phyloP scores from a whole-genome alignment of 1,140 invertebrate genomes.

The Drosophila murphyi region DNA sequence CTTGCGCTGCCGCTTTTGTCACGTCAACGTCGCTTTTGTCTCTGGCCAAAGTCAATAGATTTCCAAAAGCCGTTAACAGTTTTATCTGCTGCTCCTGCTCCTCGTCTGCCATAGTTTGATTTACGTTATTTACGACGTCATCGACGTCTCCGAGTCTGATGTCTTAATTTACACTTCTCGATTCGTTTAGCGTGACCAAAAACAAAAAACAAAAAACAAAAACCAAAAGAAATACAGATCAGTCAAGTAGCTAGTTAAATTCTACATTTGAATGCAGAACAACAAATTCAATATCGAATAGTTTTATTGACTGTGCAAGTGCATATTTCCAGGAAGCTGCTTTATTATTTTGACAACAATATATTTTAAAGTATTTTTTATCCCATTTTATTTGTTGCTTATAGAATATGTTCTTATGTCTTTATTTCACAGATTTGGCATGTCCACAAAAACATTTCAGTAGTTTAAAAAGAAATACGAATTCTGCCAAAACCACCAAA shows the following conservation, averaged over 20 bases:
- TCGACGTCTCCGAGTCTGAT: conserved; percentile 27
- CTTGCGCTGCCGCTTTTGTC: conserved; percentile 25
- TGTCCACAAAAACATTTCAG: conserved; percentile 46
- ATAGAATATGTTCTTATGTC: conserved; percentile 5
- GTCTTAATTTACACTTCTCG: conserved; percentile 41
- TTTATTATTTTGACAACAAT: neutral
- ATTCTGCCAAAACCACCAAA: conserved; percentile 54
- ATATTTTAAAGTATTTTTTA: neutral
- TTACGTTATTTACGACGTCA: conserved; percentile 45
- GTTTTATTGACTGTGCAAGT: neutral
- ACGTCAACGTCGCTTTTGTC: conserved; percentile 39
- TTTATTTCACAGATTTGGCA: conserved; percentile 39
- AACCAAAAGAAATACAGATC: neutral
- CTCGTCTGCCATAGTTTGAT: conserved; percentile 22
- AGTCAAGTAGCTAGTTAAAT: conserved; percentile 17
- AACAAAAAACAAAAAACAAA: neutral
- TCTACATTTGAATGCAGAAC: neutral
- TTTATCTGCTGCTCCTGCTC: conserved; percentile 31
- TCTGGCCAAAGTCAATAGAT: conserved; percentile 48
- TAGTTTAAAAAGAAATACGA: conserved; percentile 27
- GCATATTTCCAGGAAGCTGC: neutral
- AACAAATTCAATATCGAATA: neutral
- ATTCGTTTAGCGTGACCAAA: conserved; percentile 21
- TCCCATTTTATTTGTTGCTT: neutral
- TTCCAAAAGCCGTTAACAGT: conserved; percentile 50